Percentiles rank a stretch among this genome's conserved stretches.
Conservation (phyloP, 2,888 invertebrate genomes). For the Perizoma flavofasciatum region DNA sequence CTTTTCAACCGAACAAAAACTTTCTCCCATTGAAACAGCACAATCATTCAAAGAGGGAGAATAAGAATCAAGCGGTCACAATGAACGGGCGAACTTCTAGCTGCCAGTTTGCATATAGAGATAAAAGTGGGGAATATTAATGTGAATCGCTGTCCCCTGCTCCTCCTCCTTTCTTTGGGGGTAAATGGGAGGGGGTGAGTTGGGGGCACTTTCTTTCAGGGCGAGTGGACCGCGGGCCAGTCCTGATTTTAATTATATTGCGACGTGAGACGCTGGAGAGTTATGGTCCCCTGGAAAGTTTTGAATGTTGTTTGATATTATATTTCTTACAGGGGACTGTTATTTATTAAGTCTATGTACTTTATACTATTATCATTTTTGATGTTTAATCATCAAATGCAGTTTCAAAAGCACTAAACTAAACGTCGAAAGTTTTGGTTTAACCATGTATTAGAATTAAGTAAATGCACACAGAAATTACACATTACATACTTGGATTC, state of each 20-base stretch:
- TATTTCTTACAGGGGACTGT: constrained; percentile 34
- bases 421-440: too few species aligned
- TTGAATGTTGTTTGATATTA: constrained; percentile 51
- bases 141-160: constrained; percentile 71
- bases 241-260: constrained; percentile 83
- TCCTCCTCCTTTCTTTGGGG: constrained; percentile 46
- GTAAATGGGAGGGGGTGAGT: constrained; percentile 41
- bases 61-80: constrained; percentile 79
- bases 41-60: constrained; percentile 72
- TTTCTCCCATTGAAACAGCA: constrained; percentile 78
- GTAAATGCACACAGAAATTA: too few species aligned
- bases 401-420: too few species aligned
- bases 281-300: constrained; percentile 67
- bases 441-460: too few species aligned
- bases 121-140: constrained; percentile 84
- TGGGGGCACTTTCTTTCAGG: constrained; percentile 71
- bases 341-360: constrained; percentile 26
- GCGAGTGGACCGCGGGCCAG: constrained; percentile 79
- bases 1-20: constrained; percentile 68
- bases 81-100: constrained; percentile 79
- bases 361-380: too few species aligned
- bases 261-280: constrained; percentile 71
- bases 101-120: constrained; percentile 84
- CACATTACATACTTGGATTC: too few species aligned
- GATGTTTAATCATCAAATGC: too few species aligned